Evolutionary conservation across 2,888 invertebrate genomes (phyloP).

Genomic region (Sepiola atlantica): DNA sequence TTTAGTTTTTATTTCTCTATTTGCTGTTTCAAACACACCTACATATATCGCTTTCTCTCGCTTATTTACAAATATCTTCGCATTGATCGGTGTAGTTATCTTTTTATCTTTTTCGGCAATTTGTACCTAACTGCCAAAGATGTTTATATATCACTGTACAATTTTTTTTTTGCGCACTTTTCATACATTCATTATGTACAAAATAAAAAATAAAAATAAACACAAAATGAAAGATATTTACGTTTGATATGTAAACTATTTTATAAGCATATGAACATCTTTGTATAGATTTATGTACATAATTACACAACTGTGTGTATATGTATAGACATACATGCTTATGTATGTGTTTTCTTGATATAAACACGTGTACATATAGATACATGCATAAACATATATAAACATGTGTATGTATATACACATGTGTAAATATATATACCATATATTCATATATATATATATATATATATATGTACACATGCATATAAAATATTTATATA

Average conservation of each 20-base stretch:
- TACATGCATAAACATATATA: background rate
- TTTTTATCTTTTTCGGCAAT: background rate
- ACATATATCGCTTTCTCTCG: background rate
- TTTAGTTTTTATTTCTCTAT: background rate
- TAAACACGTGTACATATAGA: background rate
- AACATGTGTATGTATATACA: background rate
- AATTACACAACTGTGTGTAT: too few species aligned
- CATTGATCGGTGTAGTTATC: background rate
- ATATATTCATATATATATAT: too few species aligned
- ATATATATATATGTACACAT: background rate
- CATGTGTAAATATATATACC: background rate
- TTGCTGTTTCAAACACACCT: background rate
- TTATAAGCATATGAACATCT: too few species aligned
- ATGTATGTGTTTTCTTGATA: background rate
- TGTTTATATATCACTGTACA: background rate
- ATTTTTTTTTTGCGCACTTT: background rate
- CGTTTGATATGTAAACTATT: background rate
- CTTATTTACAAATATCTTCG: background rate
- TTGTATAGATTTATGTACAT: too few species aligned
- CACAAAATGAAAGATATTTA: background rate
- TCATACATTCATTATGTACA: background rate
- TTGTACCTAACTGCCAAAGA: conserved; percentile 16
- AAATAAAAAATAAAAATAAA: background rate
- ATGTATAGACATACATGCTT: too few species aligned
- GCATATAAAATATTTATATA: background rate